Evolutionary conservation across 1,140 invertebrate genomes (phyloP).

Genomic region (Araneus ventricosus): DNA sequence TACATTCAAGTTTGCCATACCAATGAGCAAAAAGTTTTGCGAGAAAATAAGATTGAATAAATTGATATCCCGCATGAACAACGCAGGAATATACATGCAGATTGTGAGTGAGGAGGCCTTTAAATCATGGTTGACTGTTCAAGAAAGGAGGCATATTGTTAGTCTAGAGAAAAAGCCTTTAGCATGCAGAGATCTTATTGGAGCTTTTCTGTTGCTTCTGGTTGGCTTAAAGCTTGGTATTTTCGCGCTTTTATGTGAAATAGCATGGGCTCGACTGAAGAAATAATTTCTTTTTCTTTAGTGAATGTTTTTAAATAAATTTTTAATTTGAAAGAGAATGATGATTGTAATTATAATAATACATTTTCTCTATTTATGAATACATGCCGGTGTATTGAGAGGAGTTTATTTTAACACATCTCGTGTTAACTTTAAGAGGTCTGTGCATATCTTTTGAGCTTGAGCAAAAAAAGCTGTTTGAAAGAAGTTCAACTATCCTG

Average conservation of each 20-base stretch:
- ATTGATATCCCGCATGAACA: background rate
- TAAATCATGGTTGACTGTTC: background rate
- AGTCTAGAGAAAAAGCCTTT: background rate
- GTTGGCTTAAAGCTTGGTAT: background rate
- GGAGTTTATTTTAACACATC: too few species aligned
- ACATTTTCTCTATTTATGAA: too few species aligned
- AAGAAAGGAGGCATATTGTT: background rate
- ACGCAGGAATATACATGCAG: background rate
- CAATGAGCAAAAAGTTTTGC: slow-evolving; percentile 11
- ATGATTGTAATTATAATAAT: too few species aligned
- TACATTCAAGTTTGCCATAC: background rate
- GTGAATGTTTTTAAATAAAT: too few species aligned
- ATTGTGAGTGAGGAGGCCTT: background rate
- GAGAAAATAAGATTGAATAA: background rate
- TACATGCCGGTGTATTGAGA: too few species aligned
- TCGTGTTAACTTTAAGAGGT: too few species aligned
- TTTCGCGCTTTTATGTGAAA: background rate
- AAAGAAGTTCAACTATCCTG: too few species aligned
- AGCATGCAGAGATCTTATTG: background rate
- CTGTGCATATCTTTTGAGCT: too few species aligned
- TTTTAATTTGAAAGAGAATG: too few species aligned
- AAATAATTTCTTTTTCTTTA: too few species aligned
- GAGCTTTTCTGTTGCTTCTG: background rate
- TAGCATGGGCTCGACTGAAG: too few species aligned
- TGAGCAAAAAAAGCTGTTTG: too few species aligned